These are phyloP conservation scores for Lathronympha strigana DNA, from an alignment of 2,888 invertebrate species.

Conservation along the genomic window DNA sequence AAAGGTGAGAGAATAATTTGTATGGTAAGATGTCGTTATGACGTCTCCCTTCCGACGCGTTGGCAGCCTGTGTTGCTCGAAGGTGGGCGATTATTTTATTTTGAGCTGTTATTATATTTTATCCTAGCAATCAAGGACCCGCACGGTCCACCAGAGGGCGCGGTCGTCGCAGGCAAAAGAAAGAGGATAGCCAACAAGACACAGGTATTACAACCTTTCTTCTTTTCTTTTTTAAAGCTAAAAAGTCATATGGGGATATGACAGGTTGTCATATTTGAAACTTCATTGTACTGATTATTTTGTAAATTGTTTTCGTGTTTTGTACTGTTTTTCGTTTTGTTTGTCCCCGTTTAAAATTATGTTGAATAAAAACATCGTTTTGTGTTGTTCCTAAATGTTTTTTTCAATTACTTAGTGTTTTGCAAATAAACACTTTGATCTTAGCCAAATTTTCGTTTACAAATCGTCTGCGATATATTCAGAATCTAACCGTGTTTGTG, in stretches of 20 bases:
- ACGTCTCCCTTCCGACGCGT: too few relatives aligned
- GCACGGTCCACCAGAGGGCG: conserved; percentile 64
- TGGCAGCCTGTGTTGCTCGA: too few relatives aligned
- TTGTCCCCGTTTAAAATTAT: not conserved
- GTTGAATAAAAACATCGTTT: not conserved
- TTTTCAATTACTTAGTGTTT: not conserved
- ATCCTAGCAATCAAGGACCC: conserved; percentile 67
- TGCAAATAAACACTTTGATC: not conserved
- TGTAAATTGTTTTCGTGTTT: not conserved
- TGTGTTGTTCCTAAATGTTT: not conserved
- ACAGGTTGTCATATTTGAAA: conserved; percentile 18
- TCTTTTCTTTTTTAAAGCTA: not conserved
- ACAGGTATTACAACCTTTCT: conserved; percentile 59
- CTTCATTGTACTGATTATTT: not conserved
- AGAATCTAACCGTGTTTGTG: not conserved
- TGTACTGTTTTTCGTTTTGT: conserved; percentile 12
- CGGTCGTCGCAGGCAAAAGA: conserved; percentile 59
- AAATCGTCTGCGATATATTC: not conserved
- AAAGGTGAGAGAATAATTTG: too few relatives aligned
- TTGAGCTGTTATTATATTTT: too few relatives aligned
- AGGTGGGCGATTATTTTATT: too few relatives aligned
- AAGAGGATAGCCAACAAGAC: conserved; percentile 71
- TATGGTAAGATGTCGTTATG: too few relatives aligned
- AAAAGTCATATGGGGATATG: not conserved
- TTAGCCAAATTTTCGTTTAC: not conserved